These are phyloP conservation scores for Xylota sylvarum DNA, from an alignment of 2,888 invertebrate species.

Conservation along the genomic window DNA sequence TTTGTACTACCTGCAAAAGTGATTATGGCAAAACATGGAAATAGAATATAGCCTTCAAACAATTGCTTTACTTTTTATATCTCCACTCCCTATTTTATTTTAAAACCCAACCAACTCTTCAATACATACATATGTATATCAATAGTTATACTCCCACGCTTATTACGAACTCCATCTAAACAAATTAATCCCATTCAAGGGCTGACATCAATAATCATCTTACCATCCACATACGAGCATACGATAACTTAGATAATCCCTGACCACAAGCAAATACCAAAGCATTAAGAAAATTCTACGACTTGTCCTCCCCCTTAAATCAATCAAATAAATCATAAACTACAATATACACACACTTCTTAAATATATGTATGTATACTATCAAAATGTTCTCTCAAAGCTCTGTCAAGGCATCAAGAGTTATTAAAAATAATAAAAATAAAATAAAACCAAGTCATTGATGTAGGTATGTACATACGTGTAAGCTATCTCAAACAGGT, in stretches of 20 bases:
- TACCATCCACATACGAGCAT: no score
- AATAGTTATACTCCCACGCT: constrained; percentile 24
- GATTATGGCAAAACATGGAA: no score
- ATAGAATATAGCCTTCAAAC: no score
- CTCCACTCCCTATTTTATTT: no score
- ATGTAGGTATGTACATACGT: neutral
- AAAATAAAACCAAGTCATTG: neutral
- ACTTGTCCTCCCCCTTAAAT: neutral
- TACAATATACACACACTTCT: neutral
- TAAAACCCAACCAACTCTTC: neutral
- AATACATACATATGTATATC: neutral
- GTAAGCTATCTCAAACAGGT: constrained; percentile 22
- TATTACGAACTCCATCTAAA: constrained; percentile 7
- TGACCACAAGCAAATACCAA: constrained; percentile 39
- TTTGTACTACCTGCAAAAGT: no score
- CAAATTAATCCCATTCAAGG: constrained; percentile 34
- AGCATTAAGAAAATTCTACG: constrained; percentile 1
- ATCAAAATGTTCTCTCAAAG: constrained; percentile 33
- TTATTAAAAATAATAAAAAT: constrained; percentile 32
- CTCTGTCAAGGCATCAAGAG: constrained; percentile 45
- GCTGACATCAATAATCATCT: constrained; percentile 25
- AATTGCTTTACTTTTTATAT: no score
- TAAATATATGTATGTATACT: constrained; percentile 9
- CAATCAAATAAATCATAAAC: constrained; percentile 16
- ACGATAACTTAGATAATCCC: constrained; percentile 46